These are phyloP conservation scores for Apantesis nais DNA, from an alignment of 2,888 invertebrate species.

Conservation along the genomic window DNA sequence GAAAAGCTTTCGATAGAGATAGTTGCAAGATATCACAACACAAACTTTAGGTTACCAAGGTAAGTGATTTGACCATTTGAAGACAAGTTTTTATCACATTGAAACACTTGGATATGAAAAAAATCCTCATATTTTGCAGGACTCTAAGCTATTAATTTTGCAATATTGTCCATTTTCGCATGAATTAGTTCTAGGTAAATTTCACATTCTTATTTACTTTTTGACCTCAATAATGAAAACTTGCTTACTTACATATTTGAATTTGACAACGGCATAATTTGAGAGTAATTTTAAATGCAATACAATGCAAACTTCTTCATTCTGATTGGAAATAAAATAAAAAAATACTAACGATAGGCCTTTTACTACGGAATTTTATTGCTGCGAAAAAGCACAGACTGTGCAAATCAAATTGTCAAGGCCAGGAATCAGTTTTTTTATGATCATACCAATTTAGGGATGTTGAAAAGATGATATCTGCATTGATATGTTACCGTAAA, in stretches of 20 bases:
- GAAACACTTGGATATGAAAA: slow-evolving; percentile 29
- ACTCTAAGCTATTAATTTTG: slow-evolving; percentile 35
- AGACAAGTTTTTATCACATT: not conserved
- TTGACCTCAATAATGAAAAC: not conserved
- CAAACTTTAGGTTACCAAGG: slow-evolving; percentile 19
- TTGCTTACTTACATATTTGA: slow-evolving; percentile 2
- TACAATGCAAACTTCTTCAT: not conserved
- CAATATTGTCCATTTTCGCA: slow-evolving; percentile 31
- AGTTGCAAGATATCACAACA: not conserved
- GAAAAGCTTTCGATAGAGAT: not conserved
- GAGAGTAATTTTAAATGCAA: not conserved
- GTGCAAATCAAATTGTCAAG: not conserved
- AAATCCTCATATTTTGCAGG: not conserved
- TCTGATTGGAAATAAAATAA: not conserved
- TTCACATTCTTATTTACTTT: not conserved
- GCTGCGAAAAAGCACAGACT: not conserved
- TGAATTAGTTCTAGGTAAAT: slow-evolving; percentile 19
- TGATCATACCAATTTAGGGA: no score
- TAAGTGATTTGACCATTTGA: slow-evolving; percentile 23
- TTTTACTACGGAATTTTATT: not conserved
- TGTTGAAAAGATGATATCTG: no score
- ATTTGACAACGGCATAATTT: not conserved
- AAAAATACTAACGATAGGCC: not conserved
- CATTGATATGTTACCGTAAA: no score
- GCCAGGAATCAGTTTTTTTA: no score